Evolutionary conservation across 1,140 invertebrate genomes (phyloP), one percentile per base, ranked within the genome.

Genomic region (Anastrepha ludens): DNA sequence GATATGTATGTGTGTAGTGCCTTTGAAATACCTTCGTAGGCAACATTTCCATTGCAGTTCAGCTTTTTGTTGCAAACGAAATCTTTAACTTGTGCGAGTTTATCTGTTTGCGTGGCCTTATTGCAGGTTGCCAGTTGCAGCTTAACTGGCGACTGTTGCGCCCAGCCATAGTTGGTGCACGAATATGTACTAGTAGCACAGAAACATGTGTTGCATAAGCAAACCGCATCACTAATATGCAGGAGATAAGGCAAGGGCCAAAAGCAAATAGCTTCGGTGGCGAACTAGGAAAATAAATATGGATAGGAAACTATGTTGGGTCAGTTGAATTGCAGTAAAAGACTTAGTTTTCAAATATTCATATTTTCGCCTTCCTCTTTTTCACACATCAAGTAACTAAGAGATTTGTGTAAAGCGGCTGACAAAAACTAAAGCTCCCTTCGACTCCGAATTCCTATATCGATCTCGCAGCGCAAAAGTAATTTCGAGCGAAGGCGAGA

Each of bases 71-170:
- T 8, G 15, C 39, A 74, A 74, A 74, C 44, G 41, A 74, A 74
- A 74, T 74, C 70, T 74, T 74, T 74, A 74, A 74, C 70, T 74
- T 74, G 41, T 50, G 41, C 44, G 70, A 74, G 70, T 74, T 74
- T 74, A 74, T 74, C 89, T 88, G 88, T 70, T 88, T 65, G 88
- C 89, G 87, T 90, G 91, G 89, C 91, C 90, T 91, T 90, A 89
- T 65, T 87, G 65, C 44, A 64, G 86, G 86, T 58, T 87, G 64
- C 64, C 15, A 70, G n/a, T 87, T 29, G 64, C 62, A 70, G 64
- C 41, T 65, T 17, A 41, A 62, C 11, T 85, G 7, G 78, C 78
- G 13, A 85, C 4, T 62, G 60, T 17, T 62, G 60, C 15, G 13
- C 9, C 60, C 15, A 62, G 17, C 87, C 89, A 81, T 81, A 74